Evolutionary conservation across 2,113 vertebrate genomes (phyloP).

Genomic region (Mirounga angustirostris): DNA sequence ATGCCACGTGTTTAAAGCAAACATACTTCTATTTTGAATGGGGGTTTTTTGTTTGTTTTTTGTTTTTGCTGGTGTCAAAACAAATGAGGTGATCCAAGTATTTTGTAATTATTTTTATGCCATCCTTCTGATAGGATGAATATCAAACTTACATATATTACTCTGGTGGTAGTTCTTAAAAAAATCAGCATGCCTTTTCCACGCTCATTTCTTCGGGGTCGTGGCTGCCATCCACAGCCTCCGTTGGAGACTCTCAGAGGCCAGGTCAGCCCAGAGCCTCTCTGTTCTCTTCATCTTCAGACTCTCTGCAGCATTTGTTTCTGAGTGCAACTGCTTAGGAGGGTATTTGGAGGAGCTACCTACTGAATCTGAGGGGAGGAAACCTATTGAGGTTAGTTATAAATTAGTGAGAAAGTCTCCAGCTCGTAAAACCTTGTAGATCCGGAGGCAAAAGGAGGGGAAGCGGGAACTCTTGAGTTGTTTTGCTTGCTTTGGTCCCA

Average conservation of each 20-base stretch:
- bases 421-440: background rate
- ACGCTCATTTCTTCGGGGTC: background rate
- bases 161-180: background rate
- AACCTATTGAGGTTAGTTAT: background rate
- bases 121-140: background rate
- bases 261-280: background rate
- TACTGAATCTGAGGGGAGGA: background rate
- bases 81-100: background rate
- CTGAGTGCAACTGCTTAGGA: background rate
- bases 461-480: background rate
- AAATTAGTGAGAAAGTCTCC: background rate
- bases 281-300: background rate
- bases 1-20: background rate
- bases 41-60: background rate
- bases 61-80: background rate
- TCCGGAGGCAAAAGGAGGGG: background rate
- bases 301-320: background rate
- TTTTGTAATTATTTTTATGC: constrained; percentile 3
- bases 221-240: background rate
- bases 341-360: too few species aligned
- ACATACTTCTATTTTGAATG: background rate
- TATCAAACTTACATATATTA: background rate
- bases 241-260: background rate
- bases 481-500: background rate
- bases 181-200: background rate